Evolutionary conservation across 1,140 invertebrate species (phyloP).

Genomic region (Tribolium castaneum): DNA sequence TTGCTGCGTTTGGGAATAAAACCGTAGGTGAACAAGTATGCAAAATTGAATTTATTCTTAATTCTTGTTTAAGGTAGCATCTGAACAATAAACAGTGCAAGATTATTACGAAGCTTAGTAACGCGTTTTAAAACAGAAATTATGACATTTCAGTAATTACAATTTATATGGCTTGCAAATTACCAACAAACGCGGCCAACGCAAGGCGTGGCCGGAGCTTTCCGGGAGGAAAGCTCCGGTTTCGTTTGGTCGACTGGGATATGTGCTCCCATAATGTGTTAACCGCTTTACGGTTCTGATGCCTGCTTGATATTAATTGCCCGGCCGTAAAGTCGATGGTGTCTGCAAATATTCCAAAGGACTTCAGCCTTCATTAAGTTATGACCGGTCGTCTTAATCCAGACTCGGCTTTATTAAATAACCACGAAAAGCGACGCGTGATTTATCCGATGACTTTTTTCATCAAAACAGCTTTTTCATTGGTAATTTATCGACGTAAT

Average conservation of each 20-base stretch:
- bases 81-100: constrained; percentile 18
- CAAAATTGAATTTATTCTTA: constrained; percentile 26
- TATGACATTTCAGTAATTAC: constrained; percentile 42
- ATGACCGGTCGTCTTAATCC: constrained; percentile 22
- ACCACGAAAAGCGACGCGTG: not conserved
- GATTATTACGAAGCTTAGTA: constrained; percentile 6
- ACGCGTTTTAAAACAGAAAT: constrained; percentile 36
- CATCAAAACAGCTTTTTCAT: constrained; percentile 36
- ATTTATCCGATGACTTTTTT: constrained; percentile 36
- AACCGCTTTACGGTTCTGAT: constrained; percentile 41
- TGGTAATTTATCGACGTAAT: constrained; percentile 46
- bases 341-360: constrained; percentile 32
- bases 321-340: constrained; percentile 33
- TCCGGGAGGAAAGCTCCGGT: not conserved
- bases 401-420: not conserved
- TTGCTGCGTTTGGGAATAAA: not conserved
- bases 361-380: constrained; percentile 32
- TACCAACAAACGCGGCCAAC: constrained; percentile 35
- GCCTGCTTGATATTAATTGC: constrained; percentile 43
- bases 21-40: constrained; percentile 37
- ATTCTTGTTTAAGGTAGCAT: constrained; percentile 7
- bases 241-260: constrained; percentile 6
- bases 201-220: not conserved
- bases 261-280: constrained; percentile 42
- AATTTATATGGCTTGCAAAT: constrained; percentile 42